Evolutionary conservation across 2,888 invertebrate genomes (phyloP), one percentile per base, ranked within the genome.

Genomic region (Ichneumoninae sp.): DNA sequence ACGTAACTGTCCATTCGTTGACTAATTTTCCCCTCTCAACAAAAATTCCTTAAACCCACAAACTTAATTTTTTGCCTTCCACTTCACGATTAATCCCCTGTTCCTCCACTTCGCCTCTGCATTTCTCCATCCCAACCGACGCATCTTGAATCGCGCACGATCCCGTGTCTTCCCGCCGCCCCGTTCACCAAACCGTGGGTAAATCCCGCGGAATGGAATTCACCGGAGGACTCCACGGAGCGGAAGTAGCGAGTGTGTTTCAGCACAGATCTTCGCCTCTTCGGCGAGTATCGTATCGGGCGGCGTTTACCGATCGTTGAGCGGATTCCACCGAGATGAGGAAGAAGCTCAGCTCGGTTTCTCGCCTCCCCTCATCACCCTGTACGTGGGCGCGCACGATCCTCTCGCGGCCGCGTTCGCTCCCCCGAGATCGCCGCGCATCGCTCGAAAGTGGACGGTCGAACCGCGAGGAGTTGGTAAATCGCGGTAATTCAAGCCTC

Each of bases 401-500:
- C n/a, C 47, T 65, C 60, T 22, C 36, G 6, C 19, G 26, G n/a
- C 65, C 47, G 44, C 47, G 16, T 22, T 66, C 54, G 70, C 54
- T 40, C 36, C 44, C 22, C 8, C 77, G 13, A 73, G 57, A 66
- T 66, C 36, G 52, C 73, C 36, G 75, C 66, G 69, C 33, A 77
- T 52, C 57, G 44, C 68, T 71, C 63, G 77, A 83, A 73, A 76
- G 40, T 76, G 71, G 50, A 26, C 19, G 47, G 40, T 10, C 63
- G 68, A 70, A 73, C 54, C 30, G 44, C 6, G 63, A 63, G 60
- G 76, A 40, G 44, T 66, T 47, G 57, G 80, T 68, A 76, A 73
- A 83, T 80, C 73, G 83, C 36, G 50, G 73, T 81, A 81, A 83
- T 83, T 83, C 80, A 68, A 76, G 81, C 68, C 76, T 81, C 81